phyloP scores from a whole-genome alignment of 2,797 vertebrate species.

The Anguilla anguilla region DNA sequence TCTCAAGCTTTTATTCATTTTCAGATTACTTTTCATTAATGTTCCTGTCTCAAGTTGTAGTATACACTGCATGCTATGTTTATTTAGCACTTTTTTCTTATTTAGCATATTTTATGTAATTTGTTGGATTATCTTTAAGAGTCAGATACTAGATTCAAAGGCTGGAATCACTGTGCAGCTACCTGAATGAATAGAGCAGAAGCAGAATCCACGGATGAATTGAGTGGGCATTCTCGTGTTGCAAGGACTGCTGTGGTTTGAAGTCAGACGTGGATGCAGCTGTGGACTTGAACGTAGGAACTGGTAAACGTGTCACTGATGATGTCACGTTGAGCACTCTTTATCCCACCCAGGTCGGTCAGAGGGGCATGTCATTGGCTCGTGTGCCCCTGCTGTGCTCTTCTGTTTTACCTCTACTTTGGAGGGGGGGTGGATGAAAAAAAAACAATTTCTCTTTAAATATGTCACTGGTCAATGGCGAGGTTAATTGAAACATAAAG shows the following conservation, averaged over 20 bases:
- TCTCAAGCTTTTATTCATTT: not conserved
- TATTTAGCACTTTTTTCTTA: not conserved
- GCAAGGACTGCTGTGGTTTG: not conserved
- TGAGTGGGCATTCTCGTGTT: not conserved
- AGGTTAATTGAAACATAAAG: slow-evolving; percentile 57
- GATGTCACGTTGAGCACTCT: not conserved
- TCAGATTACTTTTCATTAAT: not conserved
- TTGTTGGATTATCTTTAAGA: not conserved
- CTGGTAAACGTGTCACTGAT: not conserved
- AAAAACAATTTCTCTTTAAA: slow-evolving; percentile 43
- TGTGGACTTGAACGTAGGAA: not conserved
- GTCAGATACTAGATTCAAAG: not conserved
- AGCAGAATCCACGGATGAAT: not conserved
- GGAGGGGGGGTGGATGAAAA: not conserved
- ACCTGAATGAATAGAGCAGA: not conserved
- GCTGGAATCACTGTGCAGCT: not conserved
- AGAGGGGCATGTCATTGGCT: not conserved
- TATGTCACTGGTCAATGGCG: slow-evolving; percentile 48
- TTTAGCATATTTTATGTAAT: not conserved
- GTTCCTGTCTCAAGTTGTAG: not conserved
- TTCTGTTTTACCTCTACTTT: slow-evolving; percentile 15
- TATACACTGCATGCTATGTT: not conserved
- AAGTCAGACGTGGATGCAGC: not conserved
- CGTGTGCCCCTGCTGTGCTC: not conserved
- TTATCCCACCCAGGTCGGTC: not conserved